Percentiles rank a stretch among this genome's conserved stretches.
These are phyloP conservation scores for Bufotes viridis DNA, from an alignment of 2,797 vertebrate species.

Conservation along the genomic window DNA sequence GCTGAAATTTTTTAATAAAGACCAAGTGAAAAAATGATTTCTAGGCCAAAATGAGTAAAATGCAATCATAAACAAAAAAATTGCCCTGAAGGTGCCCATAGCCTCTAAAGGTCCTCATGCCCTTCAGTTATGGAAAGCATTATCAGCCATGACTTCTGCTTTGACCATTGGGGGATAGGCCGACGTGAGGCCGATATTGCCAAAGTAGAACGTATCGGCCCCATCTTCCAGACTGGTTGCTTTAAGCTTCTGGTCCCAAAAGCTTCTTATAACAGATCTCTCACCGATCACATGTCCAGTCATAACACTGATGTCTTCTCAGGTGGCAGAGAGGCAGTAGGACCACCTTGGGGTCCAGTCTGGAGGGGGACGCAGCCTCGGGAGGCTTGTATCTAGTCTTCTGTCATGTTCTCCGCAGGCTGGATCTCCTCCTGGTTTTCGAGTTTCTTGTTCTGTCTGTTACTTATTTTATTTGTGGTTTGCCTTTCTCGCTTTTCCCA, in stretches of 20 bases:
- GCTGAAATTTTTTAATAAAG: no score
- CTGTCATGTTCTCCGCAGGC: neutral
- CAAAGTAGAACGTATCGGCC: neutral
- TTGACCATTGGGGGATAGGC: no score
- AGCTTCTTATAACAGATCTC: no score
- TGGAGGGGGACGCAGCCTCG: neutral
- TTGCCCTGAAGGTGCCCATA: no score
- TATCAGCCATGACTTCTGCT: no score
- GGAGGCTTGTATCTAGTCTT: neutral
- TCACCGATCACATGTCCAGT: no score
- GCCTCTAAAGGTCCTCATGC: neutral
- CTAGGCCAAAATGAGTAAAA: no score
- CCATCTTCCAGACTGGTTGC: neutral
- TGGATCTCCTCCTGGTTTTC: neutral
- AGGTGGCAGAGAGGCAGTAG: no score
- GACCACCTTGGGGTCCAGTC: neutral
- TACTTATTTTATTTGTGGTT: slow-evolving; percentile 7
- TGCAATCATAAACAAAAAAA: no score
- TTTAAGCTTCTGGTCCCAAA: no score
- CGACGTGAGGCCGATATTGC: neutral
- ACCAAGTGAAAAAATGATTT: no score
- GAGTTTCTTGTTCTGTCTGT: neutral
- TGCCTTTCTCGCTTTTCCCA: neutral
- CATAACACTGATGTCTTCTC: no score
- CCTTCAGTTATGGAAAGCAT: neutral